Evolutionary conservation across 2,797 vertebrate species (phyloP).

Genomic region (Euthynnus affinis): DNA sequence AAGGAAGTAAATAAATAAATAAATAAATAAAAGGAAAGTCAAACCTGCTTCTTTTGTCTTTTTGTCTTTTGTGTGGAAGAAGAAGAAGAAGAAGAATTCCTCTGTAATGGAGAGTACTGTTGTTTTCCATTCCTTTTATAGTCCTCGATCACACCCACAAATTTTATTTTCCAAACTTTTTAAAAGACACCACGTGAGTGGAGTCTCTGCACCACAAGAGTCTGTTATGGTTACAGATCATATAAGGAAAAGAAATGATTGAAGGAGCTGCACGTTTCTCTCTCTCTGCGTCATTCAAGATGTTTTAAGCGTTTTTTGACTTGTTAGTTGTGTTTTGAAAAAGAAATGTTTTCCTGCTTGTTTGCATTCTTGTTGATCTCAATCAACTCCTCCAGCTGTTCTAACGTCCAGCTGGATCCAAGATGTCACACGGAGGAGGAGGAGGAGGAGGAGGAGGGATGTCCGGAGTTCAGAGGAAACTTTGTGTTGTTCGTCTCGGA

Average conservation of each 20-base stretch:
- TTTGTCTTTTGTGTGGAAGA: constrained; percentile 13
- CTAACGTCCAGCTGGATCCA: constrained; percentile 43
- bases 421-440: not conserved
- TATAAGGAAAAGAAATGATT: not conserved
- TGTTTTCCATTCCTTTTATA: not conserved
- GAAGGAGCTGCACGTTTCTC: too few species aligned
- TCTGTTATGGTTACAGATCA: not conserved
- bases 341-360: constrained; percentile 7
- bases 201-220: not conserved
- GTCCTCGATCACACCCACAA: constrained; percentile 5
- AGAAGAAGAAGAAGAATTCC: too few species aligned
- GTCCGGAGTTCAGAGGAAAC: constrained; percentile 48
- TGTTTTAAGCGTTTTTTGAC: too few species aligned
- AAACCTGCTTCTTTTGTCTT: constrained; percentile 22
- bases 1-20: constrained; percentile 61
- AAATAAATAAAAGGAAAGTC: too few species aligned
- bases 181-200: not conserved
- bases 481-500: constrained; percentile 16
- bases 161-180: not conserved
- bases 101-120: not conserved
- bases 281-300: too few species aligned
- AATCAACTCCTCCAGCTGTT: constrained; percentile 42
- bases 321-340: too few species aligned
- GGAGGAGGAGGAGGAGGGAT: not conserved
- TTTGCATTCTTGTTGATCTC: constrained; percentile 14